phyloP scores from a whole-genome alignment of 2,797 vertebrate species.

The Clarias laeviceps region DNA sequence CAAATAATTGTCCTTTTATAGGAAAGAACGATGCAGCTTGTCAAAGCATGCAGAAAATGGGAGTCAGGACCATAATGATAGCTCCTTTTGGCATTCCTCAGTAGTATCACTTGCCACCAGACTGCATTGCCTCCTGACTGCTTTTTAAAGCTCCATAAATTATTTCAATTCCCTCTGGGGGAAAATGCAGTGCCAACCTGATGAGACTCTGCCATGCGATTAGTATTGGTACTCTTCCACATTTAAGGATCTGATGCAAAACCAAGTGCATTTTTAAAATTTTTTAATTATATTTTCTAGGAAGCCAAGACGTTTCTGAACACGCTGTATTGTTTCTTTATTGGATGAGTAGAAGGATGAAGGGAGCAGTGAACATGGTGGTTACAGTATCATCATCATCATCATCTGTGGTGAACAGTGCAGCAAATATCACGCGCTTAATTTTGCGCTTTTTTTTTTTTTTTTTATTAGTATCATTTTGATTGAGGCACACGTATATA shows the following conservation, averaged over 20 bases:
- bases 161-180: neutral
- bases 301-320: neutral
- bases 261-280: neutral
- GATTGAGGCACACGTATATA: neutral
- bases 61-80: neutral
- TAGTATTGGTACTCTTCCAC: neutral
- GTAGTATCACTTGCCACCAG: slow-evolving; percentile 13
- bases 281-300: too few species aligned
- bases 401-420: neutral
- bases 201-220: neutral
- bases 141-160: slow-evolving; percentile 16
- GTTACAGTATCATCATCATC: neutral
- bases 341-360: neutral
- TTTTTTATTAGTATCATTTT: neutral
- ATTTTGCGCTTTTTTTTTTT: neutral
- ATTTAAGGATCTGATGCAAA: neutral
- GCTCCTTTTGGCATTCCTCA: neutral
- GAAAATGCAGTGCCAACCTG: neutral
- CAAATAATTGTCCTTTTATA: neutral
- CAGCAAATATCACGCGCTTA: neutral
- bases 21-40: slow-evolving; percentile 32
- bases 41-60: slow-evolving; percentile 27
- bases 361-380: neutral
- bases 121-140: neutral
- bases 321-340: neutral